Conservation (phyloP, 37 sponge, comb jelly and placozoan species). For the Trichoplax adhaerens region DNA sequence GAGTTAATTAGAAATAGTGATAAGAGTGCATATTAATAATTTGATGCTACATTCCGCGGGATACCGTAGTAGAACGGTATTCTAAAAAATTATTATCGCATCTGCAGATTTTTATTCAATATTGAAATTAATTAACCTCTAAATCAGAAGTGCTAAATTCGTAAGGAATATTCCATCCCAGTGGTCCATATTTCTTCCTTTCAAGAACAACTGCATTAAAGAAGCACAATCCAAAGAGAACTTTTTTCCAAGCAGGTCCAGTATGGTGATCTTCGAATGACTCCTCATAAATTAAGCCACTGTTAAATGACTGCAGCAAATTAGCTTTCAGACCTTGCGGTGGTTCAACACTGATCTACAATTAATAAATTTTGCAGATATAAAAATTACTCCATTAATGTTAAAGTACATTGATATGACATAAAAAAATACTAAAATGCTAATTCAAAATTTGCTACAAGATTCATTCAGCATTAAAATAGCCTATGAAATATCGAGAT, state of each 20-base stretch:
- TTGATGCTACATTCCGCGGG: too few relatives aligned
- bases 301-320: constrained; percentile 26
- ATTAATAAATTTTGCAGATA: neutral
- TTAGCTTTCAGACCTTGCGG: constrained; percentile 28
- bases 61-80: too few relatives aligned
- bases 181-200: constrained; percentile 8
- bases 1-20: too few relatives aligned
- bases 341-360: constrained; percentile 14
- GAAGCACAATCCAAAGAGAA: constrained; percentile 16
- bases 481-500: too few relatives aligned
- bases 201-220: constrained; percentile 20
- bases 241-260: constrained; percentile 11
- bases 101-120: neutral
- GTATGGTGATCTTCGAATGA: neutral
- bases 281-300: constrained; percentile 10
- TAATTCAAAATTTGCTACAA: neutral
- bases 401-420: neutral
- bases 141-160: constrained; percentile 14
- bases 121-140: constrained; percentile 7
- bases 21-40: too few relatives aligned
- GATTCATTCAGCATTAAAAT: neutral
- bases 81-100: too few relatives aligned
- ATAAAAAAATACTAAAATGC: neutral
- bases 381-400: neutral
- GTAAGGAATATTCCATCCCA: constrained; percentile 12